phyloP scores from a whole-genome alignment of 2,113 vertebrate species.

The Ophiodon elongatus region DNA sequence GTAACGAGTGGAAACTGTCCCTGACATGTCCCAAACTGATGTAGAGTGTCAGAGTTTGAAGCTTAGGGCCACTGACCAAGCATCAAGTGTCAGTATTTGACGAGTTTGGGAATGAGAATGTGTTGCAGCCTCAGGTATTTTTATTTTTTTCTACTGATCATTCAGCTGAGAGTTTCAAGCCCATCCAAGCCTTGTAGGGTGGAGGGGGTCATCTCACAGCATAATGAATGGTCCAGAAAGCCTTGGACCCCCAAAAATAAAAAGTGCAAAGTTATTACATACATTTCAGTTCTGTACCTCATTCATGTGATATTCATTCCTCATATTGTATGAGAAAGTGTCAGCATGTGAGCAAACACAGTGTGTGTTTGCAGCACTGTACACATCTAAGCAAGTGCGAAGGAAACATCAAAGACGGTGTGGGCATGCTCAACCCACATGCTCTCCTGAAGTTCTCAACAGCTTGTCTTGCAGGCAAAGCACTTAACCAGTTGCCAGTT shows the following conservation, averaged over 20 bases:
- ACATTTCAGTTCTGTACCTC: slow-evolving; percentile 18
- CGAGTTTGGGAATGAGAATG: background rate
- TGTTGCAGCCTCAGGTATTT: background rate
- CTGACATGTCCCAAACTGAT: background rate
- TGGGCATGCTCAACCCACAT: slow-evolving; percentile 36
- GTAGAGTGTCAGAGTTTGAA: background rate
- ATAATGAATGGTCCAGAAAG: background rate
- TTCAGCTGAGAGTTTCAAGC: slow-evolving; percentile 7
- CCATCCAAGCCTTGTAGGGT: background rate
- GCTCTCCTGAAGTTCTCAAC: slow-evolving; percentile 21
- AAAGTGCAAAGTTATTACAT: background rate
- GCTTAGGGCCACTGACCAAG: background rate
- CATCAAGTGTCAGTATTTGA: background rate
- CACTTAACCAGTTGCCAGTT: slow-evolving; percentile 34
- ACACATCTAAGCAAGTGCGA: slow-evolving; percentile 33
- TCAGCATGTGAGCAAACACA: slow-evolving; percentile 23
- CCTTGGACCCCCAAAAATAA: background rate
- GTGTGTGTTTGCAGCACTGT: slow-evolving; percentile 10
- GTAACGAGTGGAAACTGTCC: background rate
- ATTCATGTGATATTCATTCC: slow-evolving; percentile 10
- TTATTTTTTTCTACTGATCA: background rate
- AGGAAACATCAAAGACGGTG: slow-evolving; percentile 32
- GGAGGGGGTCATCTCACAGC: background rate
- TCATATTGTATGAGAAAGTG: background rate
- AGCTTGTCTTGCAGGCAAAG: slow-evolving; percentile 19